A percentile compares a stretch with the other conserved stretches of the same genome.
Conservation (phyloP, 2,888 invertebrate genomes). For the Opisthograptis luteolata region DNA sequence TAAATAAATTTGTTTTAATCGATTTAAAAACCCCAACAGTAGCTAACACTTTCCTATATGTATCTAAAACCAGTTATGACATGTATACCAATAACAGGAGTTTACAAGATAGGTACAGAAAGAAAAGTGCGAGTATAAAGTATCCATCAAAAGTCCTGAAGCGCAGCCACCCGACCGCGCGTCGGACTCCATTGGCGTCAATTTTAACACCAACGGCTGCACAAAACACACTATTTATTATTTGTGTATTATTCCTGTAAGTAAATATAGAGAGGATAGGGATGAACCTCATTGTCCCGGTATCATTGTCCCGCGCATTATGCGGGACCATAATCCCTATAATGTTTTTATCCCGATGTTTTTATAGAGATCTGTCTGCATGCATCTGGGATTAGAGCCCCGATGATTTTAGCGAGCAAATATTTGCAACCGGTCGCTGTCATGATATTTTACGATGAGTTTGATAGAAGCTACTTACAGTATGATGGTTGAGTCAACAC, state of each 20-base stretch:
- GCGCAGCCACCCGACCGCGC: slow-evolving; percentile 40
- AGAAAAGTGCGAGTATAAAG: no score
- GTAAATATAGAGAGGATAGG: slow-evolving; percentile 72
- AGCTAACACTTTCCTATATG: no score
- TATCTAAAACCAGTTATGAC: no score
- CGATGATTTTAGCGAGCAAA: slow-evolving; percentile 68
- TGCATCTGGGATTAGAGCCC: slow-evolving; percentile 63
- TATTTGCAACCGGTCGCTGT: slow-evolving; percentile 61
- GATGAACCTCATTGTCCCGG: slow-evolving; percentile 66
- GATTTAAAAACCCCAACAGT: no score
- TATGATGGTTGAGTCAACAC: slow-evolving; percentile 18
- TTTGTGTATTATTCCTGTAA: slow-evolving; percentile 78
- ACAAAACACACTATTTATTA: slow-evolving; percentile 71
- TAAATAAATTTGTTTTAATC: no score
- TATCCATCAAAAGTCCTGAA: slow-evolving; percentile 6
- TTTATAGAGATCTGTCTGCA: slow-evolving; percentile 60
- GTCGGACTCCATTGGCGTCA: slow-evolving; percentile 63
- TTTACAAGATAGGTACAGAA: no score
- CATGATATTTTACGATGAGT: slow-evolving; percentile 22
- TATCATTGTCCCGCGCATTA: slow-evolving; percentile 57
- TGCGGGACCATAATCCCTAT: slow-evolving; percentile 38
- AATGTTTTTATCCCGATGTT: slow-evolving; percentile 41
- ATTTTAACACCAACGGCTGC: slow-evolving; percentile 77
- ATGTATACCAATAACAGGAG: no score
- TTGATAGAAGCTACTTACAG: slow-evolving; percentile 26